Conservation (phyloP, 1,140 invertebrate species). For the Zaprionus nigranus region DNA sequence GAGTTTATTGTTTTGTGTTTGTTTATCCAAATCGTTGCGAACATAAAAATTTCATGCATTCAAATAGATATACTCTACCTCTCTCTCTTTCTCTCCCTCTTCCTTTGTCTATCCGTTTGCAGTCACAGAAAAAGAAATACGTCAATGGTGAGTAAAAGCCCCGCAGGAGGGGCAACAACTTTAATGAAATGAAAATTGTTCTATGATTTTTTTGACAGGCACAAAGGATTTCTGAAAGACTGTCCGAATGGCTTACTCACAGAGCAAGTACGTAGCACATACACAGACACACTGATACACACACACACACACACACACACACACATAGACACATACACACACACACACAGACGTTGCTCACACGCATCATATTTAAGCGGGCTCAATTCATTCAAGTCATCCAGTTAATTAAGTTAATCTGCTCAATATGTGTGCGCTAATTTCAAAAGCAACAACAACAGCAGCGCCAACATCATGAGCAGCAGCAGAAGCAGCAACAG, state of each 20-base stretch:
- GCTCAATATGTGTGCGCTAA: slow-evolving; percentile 65
- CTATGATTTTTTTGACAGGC: slow-evolving; percentile 87
- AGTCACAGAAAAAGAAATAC: slow-evolving; percentile 94
- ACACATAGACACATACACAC: neutral
- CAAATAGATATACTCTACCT: slow-evolving; percentile 30
- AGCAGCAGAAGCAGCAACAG: slow-evolving; percentile 3
- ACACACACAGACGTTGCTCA: neutral
- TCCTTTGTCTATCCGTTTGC: slow-evolving; percentile 84
- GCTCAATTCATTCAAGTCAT: slow-evolving; percentile 73
- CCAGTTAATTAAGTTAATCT: slow-evolving; percentile 73
- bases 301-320: neutral
- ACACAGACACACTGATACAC: neutral
- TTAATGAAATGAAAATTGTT: neutral
- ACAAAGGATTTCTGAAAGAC: slow-evolving; percentile 97
- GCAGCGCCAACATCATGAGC: slow-evolving; percentile 5
- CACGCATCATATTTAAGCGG: slow-evolving; percentile 37
- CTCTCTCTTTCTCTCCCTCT: neutral
- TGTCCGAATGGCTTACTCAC: slow-evolving; percentile 96
- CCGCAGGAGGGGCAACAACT: neutral
- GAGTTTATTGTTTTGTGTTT: neutral
- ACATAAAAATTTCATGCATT: slow-evolving; percentile 14
- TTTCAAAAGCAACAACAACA: slow-evolving; percentile 39
- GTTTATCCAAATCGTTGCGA: neutral
- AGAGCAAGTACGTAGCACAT: slow-evolving; percentile 90
- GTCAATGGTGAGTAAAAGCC: slow-evolving; percentile 90